These are phyloP conservation scores for Colistium nudipinnis DNA, from an alignment of 2,113 vertebrate species.

Conservation along the genomic window DNA sequence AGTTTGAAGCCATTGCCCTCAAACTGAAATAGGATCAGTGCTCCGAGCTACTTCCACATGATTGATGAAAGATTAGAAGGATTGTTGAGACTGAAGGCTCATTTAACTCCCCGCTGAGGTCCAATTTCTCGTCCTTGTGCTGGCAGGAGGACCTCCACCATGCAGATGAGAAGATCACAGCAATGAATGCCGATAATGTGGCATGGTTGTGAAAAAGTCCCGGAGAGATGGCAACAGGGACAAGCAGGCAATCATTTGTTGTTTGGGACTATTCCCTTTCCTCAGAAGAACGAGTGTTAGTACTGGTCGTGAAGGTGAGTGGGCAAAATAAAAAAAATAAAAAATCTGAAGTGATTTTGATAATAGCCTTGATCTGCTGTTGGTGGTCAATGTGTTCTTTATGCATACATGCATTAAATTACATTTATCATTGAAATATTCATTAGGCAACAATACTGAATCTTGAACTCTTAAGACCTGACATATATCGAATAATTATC, in stretches of 20 bases:
- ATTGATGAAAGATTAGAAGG: constrained; percentile 88
- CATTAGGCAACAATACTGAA: no score
- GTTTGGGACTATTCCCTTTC: constrained; percentile 48
- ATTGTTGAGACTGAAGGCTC: constrained; percentile 82
- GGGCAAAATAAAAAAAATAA: no score
- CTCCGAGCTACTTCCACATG: constrained; percentile 73
- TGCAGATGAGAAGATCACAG: constrained; percentile 77
- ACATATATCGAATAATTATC: no score
- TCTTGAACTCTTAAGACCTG: no score
- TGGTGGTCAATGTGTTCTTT: no score
- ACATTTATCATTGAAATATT: no score
- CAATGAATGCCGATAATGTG: constrained; percentile 63
- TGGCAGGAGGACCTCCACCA: constrained; percentile 62
- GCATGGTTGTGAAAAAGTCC: constrained; percentile 52
- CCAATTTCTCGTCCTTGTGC: constrained; percentile 74
- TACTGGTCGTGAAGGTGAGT: constrained; percentile 19
- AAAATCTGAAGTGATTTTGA: no score
- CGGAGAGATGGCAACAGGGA: constrained; percentile 44
- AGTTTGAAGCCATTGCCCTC: constrained; percentile 66
- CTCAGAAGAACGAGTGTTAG: constrained; percentile 34
- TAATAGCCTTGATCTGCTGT: no score
- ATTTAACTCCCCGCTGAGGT: constrained; percentile 79
- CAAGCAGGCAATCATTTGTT: constrained; percentile 69
- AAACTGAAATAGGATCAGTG: constrained; percentile 79
- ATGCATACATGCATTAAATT: no score